Evolutionary conservation across 1,140 invertebrate species (phyloP).

Genomic region (Aphaenogaster ashmeadi): DNA sequence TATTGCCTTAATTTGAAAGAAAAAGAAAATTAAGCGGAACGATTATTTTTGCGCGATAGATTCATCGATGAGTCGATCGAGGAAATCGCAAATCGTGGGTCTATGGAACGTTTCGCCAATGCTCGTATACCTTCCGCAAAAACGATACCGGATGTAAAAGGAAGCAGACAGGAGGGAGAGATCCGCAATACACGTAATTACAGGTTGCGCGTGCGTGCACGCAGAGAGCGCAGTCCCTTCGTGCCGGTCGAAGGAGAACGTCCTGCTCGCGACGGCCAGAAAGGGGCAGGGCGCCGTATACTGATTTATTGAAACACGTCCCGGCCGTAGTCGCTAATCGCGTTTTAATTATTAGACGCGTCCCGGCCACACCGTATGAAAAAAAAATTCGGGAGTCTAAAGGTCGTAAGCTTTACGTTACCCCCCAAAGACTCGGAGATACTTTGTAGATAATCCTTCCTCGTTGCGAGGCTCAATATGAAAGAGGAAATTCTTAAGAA

Average conservation of each 20-base stretch:
- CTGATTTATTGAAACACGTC: slow-evolving; percentile 77
- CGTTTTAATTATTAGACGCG: slow-evolving; percentile 76
- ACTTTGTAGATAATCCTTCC: slow-evolving; percentile 1
- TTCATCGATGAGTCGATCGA: not conserved
- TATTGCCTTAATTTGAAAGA: not conserved
- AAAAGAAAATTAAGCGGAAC: not conserved
- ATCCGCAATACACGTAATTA: slow-evolving; percentile 76
- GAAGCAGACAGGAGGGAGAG: slow-evolving; percentile 59
- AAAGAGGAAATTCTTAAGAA: slow-evolving; percentile 5
- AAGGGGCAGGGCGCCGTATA: slow-evolving; percentile 68
- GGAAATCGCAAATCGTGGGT: not conserved
- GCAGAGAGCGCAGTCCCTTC: slow-evolving; percentile 66
- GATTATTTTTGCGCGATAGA: not conserved
- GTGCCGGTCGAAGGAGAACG: slow-evolving; percentile 47
- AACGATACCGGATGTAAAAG: slow-evolving; percentile 68
- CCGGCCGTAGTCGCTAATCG: slow-evolving; percentile 69
- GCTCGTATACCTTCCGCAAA: slow-evolving; percentile 37
- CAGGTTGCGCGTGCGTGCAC: slow-evolving; percentile 75
- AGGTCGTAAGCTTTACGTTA: slow-evolving; percentile 19
- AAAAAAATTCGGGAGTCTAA: slow-evolving; percentile 54
- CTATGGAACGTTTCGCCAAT: not conserved
- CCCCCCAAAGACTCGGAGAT: not conserved
- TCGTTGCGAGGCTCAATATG: not conserved
- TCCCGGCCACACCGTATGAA: slow-evolving; percentile 5
- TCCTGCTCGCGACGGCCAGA: slow-evolving; percentile 60